A percentile compares a stretch with the other conserved stretches of the same genome.
Conservation (phyloP, 30 jellyfish, hydroid and myxozoan genomes). For the Pseudorhiza aurosa region DNA sequence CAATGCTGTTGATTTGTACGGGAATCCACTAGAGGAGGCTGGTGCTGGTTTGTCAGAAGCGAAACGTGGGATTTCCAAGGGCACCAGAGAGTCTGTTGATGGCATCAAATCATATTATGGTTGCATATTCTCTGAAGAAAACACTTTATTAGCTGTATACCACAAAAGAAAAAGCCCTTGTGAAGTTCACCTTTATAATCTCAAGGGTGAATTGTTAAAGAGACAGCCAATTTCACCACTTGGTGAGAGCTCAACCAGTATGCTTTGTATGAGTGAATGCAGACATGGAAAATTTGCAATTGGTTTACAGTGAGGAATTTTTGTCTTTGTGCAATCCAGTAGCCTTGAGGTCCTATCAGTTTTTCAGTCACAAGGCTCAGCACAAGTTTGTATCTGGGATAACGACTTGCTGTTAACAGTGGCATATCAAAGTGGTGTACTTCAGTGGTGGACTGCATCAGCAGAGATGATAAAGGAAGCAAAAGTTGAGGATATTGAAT, state of each 20-base stretch:
- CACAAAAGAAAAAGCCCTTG: slow-evolving; percentile 19
- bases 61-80: background rate
- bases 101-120: slow-evolving; percentile 44
- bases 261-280: slow-evolving; percentile 83
- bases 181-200: slow-evolving; percentile 40
- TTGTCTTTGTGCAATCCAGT: slow-evolving; percentile 50
- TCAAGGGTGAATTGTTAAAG: slow-evolving; percentile 44
- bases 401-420: slow-evolving; percentile 65
- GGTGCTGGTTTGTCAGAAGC: background rate
- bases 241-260: slow-evolving; percentile 67
- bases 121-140: slow-evolving; percentile 38
- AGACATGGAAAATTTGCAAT: slow-evolving; percentile 65
- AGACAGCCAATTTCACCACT: slow-evolving; percentile 58
- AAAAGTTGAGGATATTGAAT: slow-evolving; percentile 45
- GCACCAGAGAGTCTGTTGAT: background rate
- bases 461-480: slow-evolving; percentile 69
- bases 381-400: slow-evolving; percentile 96
- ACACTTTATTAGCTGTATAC: slow-evolving; percentile 45
- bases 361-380: slow-evolving; percentile 92
- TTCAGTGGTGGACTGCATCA: slow-evolving; percentile 73
- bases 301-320: slow-evolving; percentile 86
- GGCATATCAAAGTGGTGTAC: slow-evolving; percentile 73
- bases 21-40: background rate
- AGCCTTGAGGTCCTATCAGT: slow-evolving; percentile 45
- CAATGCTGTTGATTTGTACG: background rate